Evolutionary conservation across 2,797 vertebrate species (phyloP).

Genomic region (Dicrostonyx torquatus): DNA sequence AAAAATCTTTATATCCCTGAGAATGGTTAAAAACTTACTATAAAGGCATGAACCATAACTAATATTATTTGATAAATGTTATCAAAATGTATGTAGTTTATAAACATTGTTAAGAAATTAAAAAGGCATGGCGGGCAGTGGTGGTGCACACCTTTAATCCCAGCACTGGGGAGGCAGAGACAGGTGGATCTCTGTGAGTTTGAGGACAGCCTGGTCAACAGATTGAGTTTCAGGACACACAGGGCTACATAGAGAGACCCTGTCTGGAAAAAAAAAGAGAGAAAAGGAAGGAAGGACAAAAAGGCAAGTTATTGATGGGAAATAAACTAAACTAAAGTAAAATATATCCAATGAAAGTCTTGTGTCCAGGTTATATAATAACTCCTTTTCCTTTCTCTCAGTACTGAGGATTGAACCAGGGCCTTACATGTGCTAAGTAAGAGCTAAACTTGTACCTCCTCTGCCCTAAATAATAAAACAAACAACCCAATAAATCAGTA

Average conservation of each 20-base stretch:
- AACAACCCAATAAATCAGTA: constrained; percentile 13
- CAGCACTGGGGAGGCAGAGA: background rate
- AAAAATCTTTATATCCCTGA: background rate
- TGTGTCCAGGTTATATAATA: background rate
- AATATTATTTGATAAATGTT: background rate
- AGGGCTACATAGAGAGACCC: background rate
- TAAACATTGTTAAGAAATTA: constrained; percentile 13
- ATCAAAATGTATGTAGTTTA: constrained; percentile 38
- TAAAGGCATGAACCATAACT: background rate
- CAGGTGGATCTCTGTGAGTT: background rate
- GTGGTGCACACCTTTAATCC: background rate
- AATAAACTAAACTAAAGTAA: background rate
- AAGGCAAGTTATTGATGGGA: background rate
- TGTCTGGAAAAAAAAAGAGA: background rate
- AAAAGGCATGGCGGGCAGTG: background rate
- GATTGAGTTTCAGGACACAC: background rate
- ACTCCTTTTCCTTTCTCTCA: background rate
- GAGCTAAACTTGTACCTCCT: background rate
- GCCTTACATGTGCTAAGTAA: background rate
- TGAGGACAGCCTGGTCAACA: background rate
- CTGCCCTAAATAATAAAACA: background rate
- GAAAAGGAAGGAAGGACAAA: too few species aligned
- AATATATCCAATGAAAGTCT: constrained; percentile 16
- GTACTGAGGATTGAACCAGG: background rate
- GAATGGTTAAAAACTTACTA: constrained; percentile 33